Percentiles rank a stretch among this genome's conserved stretches.
Conservation (phyloP, 2,797 vertebrate species). For the Poecilia picta region DNA sequence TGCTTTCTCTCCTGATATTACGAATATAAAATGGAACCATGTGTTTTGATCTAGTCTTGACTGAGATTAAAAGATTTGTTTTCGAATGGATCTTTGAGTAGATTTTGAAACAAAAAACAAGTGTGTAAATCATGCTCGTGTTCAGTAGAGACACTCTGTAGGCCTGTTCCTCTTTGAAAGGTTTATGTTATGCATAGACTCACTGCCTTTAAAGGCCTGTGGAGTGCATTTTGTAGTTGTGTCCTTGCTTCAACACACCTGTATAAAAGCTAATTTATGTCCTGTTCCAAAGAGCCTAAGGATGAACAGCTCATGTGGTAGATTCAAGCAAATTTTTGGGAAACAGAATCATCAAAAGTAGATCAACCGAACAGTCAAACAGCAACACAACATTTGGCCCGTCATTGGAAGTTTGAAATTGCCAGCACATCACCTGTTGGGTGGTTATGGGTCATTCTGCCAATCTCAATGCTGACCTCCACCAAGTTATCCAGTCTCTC, state of each 20-base stretch:
- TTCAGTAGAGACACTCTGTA: neutral
- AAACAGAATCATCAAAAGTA: neutral
- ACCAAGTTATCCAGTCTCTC: slow-evolving; percentile 89
- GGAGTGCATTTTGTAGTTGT: neutral
- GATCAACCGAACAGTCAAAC: neutral
- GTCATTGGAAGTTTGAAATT: neutral
- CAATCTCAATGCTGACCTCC: slow-evolving; percentile 95
- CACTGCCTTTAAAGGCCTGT: neutral
- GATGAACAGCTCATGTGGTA: neutral
- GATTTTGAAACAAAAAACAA: neutral
- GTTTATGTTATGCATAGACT: neutral
- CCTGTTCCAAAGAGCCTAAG: neutral
- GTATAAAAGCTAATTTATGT: neutral
- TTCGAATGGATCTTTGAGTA: neutral
- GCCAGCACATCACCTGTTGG: slow-evolving; percentile 87
- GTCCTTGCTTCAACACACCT: neutral
- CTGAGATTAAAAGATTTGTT: neutral
- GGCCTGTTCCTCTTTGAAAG: neutral
- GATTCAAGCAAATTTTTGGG: neutral
- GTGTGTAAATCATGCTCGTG: neutral
- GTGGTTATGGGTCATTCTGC: slow-evolving; percentile 99
- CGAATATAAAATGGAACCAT: neutral
- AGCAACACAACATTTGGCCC: slow-evolving; percentile 4
- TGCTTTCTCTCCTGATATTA: neutral
- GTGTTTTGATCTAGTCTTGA: neutral